phyloP scores from a whole-genome alignment of 1,140 invertebrate species.

The Gryon sp. region DNA sequence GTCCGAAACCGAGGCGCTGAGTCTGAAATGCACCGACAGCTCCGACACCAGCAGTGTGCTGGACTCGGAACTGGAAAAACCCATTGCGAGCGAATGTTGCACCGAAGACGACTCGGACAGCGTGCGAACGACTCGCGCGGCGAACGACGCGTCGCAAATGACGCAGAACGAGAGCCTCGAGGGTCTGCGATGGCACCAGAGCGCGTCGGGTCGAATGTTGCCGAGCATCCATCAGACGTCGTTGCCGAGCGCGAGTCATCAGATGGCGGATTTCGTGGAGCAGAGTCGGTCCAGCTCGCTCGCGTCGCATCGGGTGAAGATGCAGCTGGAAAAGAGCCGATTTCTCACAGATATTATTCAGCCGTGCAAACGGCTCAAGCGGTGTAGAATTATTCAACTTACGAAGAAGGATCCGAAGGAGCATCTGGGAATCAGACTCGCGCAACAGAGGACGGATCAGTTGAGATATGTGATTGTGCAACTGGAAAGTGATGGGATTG shows the following conservation, averaged over 20 bases:
- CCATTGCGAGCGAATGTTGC: constrained; percentile 68
- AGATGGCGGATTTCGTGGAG: constrained; percentile 17
- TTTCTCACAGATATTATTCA: constrained; percentile 77
- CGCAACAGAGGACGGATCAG: constrained; percentile 83
- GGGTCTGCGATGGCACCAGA: constrained; percentile 76
- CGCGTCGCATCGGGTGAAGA: constrained; percentile 69
- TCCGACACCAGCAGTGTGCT: constrained; percentile 76
- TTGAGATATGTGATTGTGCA: constrained; percentile 90
- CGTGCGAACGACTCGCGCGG: constrained; percentile 30
- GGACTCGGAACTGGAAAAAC: constrained; percentile 75
- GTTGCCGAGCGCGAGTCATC: constrained; percentile 6
- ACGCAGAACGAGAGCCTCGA: constrained; percentile 56
- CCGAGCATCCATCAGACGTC: constrained; percentile 75
- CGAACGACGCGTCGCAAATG: background rate
- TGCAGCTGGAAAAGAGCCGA: constrained; percentile 76
- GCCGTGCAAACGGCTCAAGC: constrained; percentile 68
- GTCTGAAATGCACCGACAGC: constrained; percentile 72
- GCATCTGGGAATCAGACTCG: constrained; percentile 85
- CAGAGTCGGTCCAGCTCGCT: constrained; percentile 18
- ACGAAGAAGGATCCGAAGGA: constrained; percentile 83
- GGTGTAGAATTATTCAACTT: constrained; percentile 74
- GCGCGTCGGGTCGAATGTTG: constrained; percentile 71
- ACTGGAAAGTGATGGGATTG: constrained; percentile 88
- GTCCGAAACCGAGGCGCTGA: constrained; percentile 72
- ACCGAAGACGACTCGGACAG: constrained; percentile 60